Evolutionary conservation across 1,140 invertebrate genomes (phyloP), one percentile per base, ranked within the genome.

Genomic region (Cotesia glomerata): DNA sequence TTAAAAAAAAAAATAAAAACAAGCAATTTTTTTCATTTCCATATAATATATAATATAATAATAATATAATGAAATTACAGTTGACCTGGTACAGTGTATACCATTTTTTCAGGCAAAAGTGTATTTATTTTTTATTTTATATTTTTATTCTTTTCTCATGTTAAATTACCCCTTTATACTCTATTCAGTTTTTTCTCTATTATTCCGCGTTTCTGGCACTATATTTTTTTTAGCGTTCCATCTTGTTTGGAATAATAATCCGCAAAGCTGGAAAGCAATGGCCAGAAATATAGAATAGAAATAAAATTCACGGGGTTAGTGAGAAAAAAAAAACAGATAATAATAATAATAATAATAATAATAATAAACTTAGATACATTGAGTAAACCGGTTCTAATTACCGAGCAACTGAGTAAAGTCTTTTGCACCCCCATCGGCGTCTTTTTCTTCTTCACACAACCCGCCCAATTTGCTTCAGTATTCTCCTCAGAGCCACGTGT

Each of bases 351-450:
- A n/a, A n/a, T n/a, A n/a, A n/a, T n/a, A n/a, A n/a, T n/a, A n/a
- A n/a, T n/a, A n/a, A n/a, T 26, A 26, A 26, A 26, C 2, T 1
- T 26, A 26, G 66, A 74, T 8, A 39, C 11, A 39, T 39, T 39
- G 39, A 5, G 9, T 61, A 65, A 65, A 66, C 72, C 74, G 74
- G 74, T 78, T 76, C 54, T 59, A 69, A 70, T 70, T 59, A 65
- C 69, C 14, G 3, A 34, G 32, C 32, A 39, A 62, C 36, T 36
- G 13, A n/a, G 51, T 52, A 32, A 36, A 62, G 9, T 34, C 58
- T 59, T 16, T n/a, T 59, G 54, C 35, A 32, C 39, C 68, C 36
- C 18, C 8, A 49, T 32, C 39, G 39, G 39, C 5, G 4, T 26
- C 26, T 34, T 59, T 59, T 32, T 26, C 8, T 26, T 34, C 8